Conservation (phyloP, 2,113 vertebrate species). For the Tringa solitaria region DNA sequence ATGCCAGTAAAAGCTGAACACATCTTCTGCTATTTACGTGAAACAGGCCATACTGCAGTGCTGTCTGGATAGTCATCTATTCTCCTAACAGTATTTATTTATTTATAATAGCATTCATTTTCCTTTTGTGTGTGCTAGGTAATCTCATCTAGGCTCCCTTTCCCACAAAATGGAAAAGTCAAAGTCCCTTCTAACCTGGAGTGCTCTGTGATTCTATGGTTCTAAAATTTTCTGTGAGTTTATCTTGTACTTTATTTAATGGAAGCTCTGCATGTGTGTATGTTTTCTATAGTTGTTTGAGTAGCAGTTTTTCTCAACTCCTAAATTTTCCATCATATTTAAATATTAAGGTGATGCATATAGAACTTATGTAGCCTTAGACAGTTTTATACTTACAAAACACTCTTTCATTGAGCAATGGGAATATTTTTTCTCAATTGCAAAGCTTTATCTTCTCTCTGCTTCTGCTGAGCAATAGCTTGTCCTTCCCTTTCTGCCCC, state of each 20-base stretch:
- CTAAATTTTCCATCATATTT: not conserved
- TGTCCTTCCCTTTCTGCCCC: not conserved
- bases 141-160: not conserved
- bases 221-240: not conserved
- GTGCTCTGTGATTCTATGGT: not conserved
- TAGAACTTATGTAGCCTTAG: not conserved
- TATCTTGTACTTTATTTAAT: not conserved
- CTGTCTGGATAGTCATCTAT: not conserved
- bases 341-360: not conserved
- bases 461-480: not conserved
- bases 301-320: not conserved
- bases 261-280: not conserved
- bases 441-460: not conserved
- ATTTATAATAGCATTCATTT: not conserved
- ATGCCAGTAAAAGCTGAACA: not conserved
- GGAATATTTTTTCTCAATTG: not conserved
- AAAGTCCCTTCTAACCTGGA: not conserved
- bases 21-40: not conserved
- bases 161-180: not conserved
- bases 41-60: not conserved
- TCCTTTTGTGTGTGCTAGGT: not conserved
- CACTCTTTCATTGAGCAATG: not conserved
- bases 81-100: not conserved
- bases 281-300: not conserved
- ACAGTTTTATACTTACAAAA: not conserved